Evolutionary conservation across 2,888 invertebrate species (phyloP).

Genomic region (Pediacus dermestoides): DNA sequence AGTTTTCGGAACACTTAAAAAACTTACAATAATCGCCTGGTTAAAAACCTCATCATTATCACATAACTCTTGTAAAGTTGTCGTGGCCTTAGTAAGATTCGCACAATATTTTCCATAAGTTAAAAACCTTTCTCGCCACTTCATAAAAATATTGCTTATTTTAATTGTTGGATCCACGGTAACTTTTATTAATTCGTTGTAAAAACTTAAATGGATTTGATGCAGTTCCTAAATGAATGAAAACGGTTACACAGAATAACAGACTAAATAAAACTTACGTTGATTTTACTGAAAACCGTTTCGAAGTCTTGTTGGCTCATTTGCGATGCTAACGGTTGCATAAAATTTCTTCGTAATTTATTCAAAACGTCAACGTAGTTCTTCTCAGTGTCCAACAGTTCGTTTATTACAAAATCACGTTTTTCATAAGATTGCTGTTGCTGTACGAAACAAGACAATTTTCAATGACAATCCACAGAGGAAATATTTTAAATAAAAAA

Average conservation of each 20-base stretch:
- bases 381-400: constrained; percentile 93
- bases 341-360: constrained; percentile 77
- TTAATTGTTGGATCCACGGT: constrained; percentile 59
- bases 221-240: constrained; percentile 66
- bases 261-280: constrained; percentile 55
- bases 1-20: no score
- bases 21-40: constrained; percentile 65
- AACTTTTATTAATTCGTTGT: constrained; percentile 75
- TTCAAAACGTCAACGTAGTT: constrained; percentile 93
- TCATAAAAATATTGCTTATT: constrained; percentile 82
- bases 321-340: constrained; percentile 65
- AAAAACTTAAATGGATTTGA: constrained; percentile 81
- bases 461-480: not conserved
- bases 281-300: constrained; percentile 85
- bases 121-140: constrained; percentile 85
- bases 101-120: constrained; percentile 96
- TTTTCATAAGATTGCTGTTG: constrained; percentile 62
- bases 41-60: constrained; percentile 62
- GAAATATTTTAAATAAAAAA: constrained; percentile 1
- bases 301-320: constrained; percentile 73
- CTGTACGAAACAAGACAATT: constrained; percentile 21
- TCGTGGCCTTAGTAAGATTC: constrained; percentile 86
- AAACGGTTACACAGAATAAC: constrained; percentile 2
- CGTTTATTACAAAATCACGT: constrained; percentile 88
- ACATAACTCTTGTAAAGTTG: constrained; percentile 73